Evolutionary conservation across 1,140 invertebrate species (phyloP), one percentile per base, ranked within the genome.

Genomic region (Trichonephila inaurata): DNA sequence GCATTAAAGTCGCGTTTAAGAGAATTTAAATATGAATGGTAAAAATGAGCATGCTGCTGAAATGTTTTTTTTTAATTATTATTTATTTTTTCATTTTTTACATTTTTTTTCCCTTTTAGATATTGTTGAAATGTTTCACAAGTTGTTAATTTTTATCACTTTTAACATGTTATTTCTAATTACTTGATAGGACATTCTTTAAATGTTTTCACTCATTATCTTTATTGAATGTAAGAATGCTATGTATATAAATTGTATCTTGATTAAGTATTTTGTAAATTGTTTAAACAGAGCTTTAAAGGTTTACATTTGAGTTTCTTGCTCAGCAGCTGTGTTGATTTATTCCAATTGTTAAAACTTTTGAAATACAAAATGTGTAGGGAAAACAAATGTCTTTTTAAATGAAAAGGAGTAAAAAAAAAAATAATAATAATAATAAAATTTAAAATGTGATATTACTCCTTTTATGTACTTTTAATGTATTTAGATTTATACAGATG

Each of bases 401-500:
- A 90, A 81, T 88, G 77, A 88, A 24, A 72, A 69, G 92, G 90
- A 91, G 81, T 91, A 66, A 91, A 51, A 58, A 90, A 72, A 72
- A 86, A 2, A 40, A 93, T 87, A 92, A 92, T 44, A 44, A 86
- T 40, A 40, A 93, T 87, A 92, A 92, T 44, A 44, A 28, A 90
- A 69, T 69, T 44, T 28, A 81, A 90, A 90, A 90, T 90, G 92
- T 93, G 92, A 93, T 93, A 93, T 62, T 89, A 64, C 85, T 93
- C 83, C 83, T 60, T 81, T 62, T 88, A 21, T 93, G 92, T 93
- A 93, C 92, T 93, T 88, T 93, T 93, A 92, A 93, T 93, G 92
- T 93, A 93, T 87, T 58, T 93, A 92, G 91, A 88, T 93, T 93
- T 93, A 77, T 93, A 93, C 66, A 81, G 69, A 88, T 93, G 85